Evolutionary conservation across 2,113 vertebrate genomes (phyloP).

Genomic region (Montifringilla adamsi): DNA sequence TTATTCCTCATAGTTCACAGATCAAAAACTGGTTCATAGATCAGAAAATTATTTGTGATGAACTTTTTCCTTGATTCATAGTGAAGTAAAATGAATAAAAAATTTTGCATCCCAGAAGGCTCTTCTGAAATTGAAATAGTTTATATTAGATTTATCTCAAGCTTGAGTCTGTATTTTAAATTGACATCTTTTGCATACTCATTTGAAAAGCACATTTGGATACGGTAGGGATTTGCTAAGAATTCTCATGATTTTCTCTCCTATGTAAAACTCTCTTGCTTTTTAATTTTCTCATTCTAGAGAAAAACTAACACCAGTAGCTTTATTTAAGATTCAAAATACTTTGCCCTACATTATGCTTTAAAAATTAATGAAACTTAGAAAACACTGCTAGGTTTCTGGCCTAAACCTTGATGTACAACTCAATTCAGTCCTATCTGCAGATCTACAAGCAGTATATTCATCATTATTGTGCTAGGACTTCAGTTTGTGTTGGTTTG

Average conservation of each 20-base stretch:
- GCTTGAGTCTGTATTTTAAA: background rate
- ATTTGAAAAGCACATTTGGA: background rate
- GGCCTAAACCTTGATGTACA: background rate
- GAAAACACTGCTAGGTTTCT: background rate
- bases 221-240: background rate
- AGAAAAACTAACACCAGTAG: background rate
- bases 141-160: background rate
- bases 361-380: background rate
- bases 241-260: background rate
- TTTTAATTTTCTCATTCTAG: background rate
- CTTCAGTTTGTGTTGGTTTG: background rate
- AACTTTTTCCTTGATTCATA: background rate
- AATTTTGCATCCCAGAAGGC: background rate
- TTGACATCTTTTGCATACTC: background rate
- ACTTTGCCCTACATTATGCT: background rate
- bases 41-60: background rate
- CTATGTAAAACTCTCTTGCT: background rate
- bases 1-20: background rate
- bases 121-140: background rate
- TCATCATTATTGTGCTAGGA: background rate
- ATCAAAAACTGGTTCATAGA: background rate
- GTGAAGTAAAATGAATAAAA: background rate
- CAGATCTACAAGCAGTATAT: background rate
- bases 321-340: background rate
- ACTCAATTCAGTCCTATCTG: background rate